A percentile compares a stretch with the other conserved stretches of the same genome.
These are phyloP conservation scores for Nudaria mundana DNA, from an alignment of 2,888 invertebrate genomes.

Conservation along the genomic window DNA sequence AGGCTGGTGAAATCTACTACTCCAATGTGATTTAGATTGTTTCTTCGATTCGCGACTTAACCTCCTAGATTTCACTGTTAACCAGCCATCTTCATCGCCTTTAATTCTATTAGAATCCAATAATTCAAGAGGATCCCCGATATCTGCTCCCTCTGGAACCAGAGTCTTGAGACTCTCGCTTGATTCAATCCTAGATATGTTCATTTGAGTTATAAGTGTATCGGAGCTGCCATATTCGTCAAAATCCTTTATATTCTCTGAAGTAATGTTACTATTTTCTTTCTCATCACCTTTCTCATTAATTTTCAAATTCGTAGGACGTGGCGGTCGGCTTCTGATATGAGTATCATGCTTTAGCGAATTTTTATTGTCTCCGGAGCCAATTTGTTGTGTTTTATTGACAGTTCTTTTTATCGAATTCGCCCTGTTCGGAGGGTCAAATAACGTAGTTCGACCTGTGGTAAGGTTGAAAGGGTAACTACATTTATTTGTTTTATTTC, in stretches of 20 bases:
- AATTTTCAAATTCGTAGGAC: conserved; percentile 59
- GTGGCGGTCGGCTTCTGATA: conserved; percentile 50
- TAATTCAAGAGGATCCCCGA: conserved; percentile 72
- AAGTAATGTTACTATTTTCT: conserved; percentile 41
- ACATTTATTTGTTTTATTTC: conserved; percentile 64
- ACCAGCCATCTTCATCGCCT: conserved; percentile 89
- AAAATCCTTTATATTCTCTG: conserved; percentile 59
- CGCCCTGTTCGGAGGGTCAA: conserved; percentile 55
- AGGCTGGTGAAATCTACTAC: conserved; percentile 89
- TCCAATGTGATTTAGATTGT: conserved; percentile 85
- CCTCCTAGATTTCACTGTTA: conserved; percentile 91
- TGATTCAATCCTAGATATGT: conserved; percentile 72
- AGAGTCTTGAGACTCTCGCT: conserved; percentile 74
- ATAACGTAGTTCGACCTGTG: conserved; percentile 69
- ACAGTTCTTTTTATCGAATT: conserved; percentile 35
- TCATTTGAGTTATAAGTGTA: conserved; percentile 73
- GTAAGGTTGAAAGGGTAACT: conserved; percentile 78
- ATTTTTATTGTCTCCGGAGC: conserved; percentile 57
- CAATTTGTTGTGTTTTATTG: conserved; percentile 45
- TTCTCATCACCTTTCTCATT: conserved; percentile 56
- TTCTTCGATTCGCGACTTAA: conserved; percentile 78
- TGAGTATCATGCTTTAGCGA: conserved; percentile 50
- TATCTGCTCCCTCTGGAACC: conserved; percentile 67
- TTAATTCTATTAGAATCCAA: conserved; percentile 63
- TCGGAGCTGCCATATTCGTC: conserved; percentile 80